These are phyloP conservation scores for Brachionus rubens DNA, from an alignment of 1,140 invertebrate species.

Conservation along the genomic window DNA sequence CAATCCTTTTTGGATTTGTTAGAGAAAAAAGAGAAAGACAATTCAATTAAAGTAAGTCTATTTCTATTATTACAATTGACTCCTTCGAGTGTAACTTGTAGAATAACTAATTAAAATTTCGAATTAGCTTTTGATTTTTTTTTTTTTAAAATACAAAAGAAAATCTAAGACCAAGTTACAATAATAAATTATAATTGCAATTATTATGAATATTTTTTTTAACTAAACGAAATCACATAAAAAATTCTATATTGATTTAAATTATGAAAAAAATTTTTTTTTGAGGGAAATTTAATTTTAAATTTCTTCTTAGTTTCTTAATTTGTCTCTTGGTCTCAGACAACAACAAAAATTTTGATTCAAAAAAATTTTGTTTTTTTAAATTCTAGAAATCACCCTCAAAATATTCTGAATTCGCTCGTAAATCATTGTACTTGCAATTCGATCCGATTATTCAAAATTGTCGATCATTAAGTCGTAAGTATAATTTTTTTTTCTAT, in stretches of 20 bases:
- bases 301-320: background rate
- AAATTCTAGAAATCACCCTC: conserved; percentile 5
- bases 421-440: conserved; percentile 31
- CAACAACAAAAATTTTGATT: background rate
- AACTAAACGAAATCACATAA: background rate
- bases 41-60: conserved; percentile 12
- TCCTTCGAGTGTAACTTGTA: too few relatives aligned
- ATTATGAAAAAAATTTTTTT: background rate
- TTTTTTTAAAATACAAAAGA: background rate
- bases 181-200: conserved; percentile 33
- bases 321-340: background rate
- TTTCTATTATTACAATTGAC: background rate
- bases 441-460: conserved; percentile 45
- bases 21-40: conserved; percentile 34
- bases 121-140: background rate
- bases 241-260: conserved; percentile 17
- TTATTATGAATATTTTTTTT: conserved; percentile 28
- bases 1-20: conserved; percentile 44
- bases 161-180: background rate
- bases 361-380: conserved; percentile 9
- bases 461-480: conserved; percentile 37
- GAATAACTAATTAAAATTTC: background rate
- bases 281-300: conserved; percentile 20
- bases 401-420: conserved; percentile 41
- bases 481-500: background rate